Conservation (phyloP, 2,113 vertebrate genomes). For the Hyperoodon ampullatus region DNA sequence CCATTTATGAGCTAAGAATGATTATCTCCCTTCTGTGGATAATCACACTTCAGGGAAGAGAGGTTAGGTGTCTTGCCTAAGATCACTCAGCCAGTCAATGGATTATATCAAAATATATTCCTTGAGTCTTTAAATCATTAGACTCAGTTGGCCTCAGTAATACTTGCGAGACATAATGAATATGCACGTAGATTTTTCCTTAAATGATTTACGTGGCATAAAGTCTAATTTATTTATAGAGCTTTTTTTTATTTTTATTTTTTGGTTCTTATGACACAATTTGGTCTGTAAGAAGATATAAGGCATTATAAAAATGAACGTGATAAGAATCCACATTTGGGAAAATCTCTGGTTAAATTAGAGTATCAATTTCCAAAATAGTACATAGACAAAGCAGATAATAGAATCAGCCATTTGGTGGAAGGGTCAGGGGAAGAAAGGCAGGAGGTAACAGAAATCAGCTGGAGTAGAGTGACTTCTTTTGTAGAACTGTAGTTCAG, state of each 20-base stretch:
- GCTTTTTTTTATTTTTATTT: not conserved
- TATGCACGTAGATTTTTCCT: not conserved
- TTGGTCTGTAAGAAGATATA: constrained; percentile 35
- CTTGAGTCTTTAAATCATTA: constrained; percentile 65
- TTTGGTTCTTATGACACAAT: not conserved
- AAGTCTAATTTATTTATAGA: constrained; percentile 50
- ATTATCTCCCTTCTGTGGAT: constrained; percentile 59
- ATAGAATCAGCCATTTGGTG: not conserved
- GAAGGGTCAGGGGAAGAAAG: not conserved
- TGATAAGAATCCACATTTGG: not conserved
- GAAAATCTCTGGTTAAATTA: not conserved
- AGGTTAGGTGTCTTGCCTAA: constrained; percentile 70
- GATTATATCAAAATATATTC: constrained; percentile 68
- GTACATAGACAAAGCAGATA: not conserved
- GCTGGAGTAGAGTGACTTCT: not conserved
- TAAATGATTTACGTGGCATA: not conserved
- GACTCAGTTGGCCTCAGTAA: constrained; percentile 43
- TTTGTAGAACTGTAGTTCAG: not conserved
- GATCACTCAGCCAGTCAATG: constrained; percentile 62
- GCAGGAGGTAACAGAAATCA: not conserved
- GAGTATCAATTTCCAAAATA: not conserved
- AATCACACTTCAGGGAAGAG: constrained; percentile 65
- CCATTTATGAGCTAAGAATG: constrained; percentile 65
- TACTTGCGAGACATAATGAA: not conserved
- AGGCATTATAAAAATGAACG: not conserved